These are phyloP conservation scores for Oasisia sp. DNA, from an alignment of 2,888 invertebrate genomes.

Conservation along the genomic window DNA sequence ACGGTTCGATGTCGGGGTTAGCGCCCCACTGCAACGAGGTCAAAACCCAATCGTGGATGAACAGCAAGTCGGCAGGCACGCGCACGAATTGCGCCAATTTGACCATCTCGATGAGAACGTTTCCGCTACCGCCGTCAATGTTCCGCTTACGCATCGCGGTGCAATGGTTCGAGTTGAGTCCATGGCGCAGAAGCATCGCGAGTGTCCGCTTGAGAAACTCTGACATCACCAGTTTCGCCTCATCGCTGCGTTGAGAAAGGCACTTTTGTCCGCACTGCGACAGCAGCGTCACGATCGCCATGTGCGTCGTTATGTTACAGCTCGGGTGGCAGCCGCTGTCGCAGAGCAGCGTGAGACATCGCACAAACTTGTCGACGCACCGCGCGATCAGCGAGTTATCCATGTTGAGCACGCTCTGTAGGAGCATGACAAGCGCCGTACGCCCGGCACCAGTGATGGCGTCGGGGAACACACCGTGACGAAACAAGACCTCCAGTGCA, in stretches of 20 bases:
- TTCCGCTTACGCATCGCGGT: constrained; percentile 63
- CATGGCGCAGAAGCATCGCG: constrained; percentile 74
- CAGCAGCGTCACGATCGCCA: constrained; percentile 35
- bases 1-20: constrained; percentile 76
- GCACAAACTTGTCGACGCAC: constrained; percentile 69
- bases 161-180: constrained; percentile 74
- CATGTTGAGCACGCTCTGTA: constrained; percentile 80
- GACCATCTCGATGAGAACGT: constrained; percentile 76
- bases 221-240: constrained; percentile 67
- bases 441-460: constrained; percentile 53
- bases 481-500: constrained; percentile 52
- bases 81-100: constrained; percentile 75
- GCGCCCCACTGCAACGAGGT: constrained; percentile 81
- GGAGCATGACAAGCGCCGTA: constrained; percentile 77
- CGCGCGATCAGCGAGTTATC: constrained; percentile 77
- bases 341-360: constrained; percentile 76
- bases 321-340: constrained; percentile 79
- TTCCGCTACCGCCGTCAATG: constrained; percentile 55
- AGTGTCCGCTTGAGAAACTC: constrained; percentile 78
- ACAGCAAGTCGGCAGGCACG: constrained; percentile 75
- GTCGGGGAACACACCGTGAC: constrained; percentile 53
- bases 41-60: constrained; percentile 77
- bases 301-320: constrained; percentile 31
- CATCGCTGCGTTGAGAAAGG: constrained; percentile 71
- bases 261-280: constrained; percentile 52